Evolutionary conservation across 92 coral and sea anemone genomes (phyloP).

Genomic region (Galaxea fascicularis): DNA sequence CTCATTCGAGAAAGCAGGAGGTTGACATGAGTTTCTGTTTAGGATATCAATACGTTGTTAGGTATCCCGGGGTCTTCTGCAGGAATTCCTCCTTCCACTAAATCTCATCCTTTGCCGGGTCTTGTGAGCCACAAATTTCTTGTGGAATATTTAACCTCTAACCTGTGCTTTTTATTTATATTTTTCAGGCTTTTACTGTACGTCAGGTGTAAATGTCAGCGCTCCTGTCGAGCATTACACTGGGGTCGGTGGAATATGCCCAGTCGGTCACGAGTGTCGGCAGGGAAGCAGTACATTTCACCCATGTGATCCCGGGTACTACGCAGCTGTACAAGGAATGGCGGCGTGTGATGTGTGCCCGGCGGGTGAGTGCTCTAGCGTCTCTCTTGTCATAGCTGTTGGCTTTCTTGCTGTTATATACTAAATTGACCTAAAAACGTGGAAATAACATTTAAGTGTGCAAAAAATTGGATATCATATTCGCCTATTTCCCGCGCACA

Average conservation of each 20-base stretch:
- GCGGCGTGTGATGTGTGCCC: conserved; percentile 88
- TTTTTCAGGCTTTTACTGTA: conserved; percentile 82
- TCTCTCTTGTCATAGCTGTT: neutral
- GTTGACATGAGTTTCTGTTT: too few species aligned
- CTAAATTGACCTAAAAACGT: neutral
- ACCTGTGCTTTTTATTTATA: neutral
- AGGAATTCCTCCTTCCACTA: too few species aligned
- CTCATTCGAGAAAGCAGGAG: too few species aligned
- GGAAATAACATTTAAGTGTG: too few species aligned
- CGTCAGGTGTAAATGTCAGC: conserved; percentile 89
- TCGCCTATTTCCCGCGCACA: too few species aligned
- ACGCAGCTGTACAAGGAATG: conserved; percentile 78
- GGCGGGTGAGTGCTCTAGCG: conserved; percentile 66
- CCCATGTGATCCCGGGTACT: conserved; percentile 88
- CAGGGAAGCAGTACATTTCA: conserved; percentile 79
- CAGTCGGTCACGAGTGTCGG: conserved; percentile 92
- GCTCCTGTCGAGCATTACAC: conserved; percentile 73
- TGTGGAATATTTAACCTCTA: too few species aligned
- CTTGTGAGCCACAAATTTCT: too few species aligned
- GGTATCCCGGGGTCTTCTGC: too few species aligned
- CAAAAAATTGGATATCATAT: too few species aligned
- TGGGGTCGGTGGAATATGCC: conserved; percentile 89
- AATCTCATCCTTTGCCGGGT: too few species aligned
- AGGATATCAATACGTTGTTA: too few species aligned
- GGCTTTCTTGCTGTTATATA: too few species aligned